A percentile compares a stretch with the other conserved stretches of the same genome.
Evolutionary conservation across 2,888 invertebrate genomes (phyloP).

Genomic region (Drosophila hawaiiensis): DNA sequence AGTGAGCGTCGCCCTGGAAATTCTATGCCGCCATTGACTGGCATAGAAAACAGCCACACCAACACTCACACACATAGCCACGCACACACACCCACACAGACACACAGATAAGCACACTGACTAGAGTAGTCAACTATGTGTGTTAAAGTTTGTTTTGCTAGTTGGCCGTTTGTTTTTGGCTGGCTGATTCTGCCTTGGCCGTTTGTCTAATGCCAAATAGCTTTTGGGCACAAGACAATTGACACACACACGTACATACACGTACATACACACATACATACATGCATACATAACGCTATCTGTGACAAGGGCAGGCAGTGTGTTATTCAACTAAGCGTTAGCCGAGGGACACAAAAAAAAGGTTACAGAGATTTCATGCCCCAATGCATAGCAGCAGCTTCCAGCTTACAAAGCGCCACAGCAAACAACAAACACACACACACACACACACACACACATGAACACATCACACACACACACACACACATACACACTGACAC

Average conservation of each 20-base stretch:
- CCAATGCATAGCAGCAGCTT: constrained; percentile 49
- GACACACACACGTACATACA: constrained; percentile 32
- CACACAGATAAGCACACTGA: constrained; percentile 1
- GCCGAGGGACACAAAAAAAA: constrained; percentile 45
- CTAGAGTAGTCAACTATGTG: constrained; percentile 31
- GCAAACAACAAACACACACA: constrained; percentile 6
- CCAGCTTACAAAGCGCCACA: constrained; percentile 36
- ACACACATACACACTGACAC: background rate
- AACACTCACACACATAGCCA: constrained; percentile 1
- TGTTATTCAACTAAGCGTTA: constrained; percentile 47
- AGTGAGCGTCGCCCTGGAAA: constrained; percentile 51
- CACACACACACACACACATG: background rate
- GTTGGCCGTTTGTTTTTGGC: constrained; percentile 57
- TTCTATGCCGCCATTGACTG: constrained; percentile 73
- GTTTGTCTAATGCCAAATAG: constrained; percentile 62
- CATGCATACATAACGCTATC: constrained; percentile 26
- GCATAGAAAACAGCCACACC: constrained; percentile 3
- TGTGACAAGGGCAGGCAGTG: constrained; percentile 54
- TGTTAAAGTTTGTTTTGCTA: constrained; percentile 51
- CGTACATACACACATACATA: background rate
- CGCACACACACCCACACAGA: constrained; percentile 3
- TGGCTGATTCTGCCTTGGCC: constrained; percentile 54
- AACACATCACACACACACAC: background rate
- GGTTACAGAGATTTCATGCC: constrained; percentile 74
- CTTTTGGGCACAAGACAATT: constrained; percentile 70